Percentiles rank a stretch among this genome's conserved stretches.
Evolutionary conservation across 2,888 invertebrate genomes (phyloP).

Genomic region (Drosophila yooni): DNA sequence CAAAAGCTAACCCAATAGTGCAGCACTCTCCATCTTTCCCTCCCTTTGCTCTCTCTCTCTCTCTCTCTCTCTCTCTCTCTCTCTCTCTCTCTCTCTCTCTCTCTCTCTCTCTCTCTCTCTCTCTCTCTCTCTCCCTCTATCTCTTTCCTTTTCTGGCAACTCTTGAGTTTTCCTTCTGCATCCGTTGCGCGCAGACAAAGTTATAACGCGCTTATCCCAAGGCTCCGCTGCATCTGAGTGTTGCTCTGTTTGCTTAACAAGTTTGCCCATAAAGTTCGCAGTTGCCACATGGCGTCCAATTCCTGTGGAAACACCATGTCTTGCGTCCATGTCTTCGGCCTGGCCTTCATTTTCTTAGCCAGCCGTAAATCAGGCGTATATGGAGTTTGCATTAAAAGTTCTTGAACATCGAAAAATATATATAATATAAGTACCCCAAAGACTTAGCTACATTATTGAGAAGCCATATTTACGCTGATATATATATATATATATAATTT

Average conservation of each 20-base stretch:
- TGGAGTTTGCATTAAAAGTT: conserved; percentile 3
- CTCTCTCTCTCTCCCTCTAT: background rate
- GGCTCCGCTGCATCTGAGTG: conserved; percentile 33
- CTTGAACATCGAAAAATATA: background rate
- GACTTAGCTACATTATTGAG: background rate
- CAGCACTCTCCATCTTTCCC: background rate
- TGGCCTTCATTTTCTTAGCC: conserved; percentile 14
- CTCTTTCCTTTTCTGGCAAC: background rate
- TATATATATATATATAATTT: background rate
- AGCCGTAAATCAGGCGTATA: background rate
- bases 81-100: background rate
- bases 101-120: background rate
- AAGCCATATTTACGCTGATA: background rate
- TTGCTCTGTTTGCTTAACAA: conserved; percentile 72
- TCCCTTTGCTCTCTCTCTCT: no score
- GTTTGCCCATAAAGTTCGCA: conserved; percentile 69
- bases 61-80: background rate
- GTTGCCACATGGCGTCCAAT: conserved; percentile 43
- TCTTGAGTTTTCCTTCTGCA: conserved; percentile 1
- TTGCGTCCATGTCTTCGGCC: conserved; percentile 3
- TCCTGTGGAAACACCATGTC: conserved; percentile 19
- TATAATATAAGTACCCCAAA: background rate
- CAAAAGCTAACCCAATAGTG: conserved; percentile 19
- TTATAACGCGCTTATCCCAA: conserved; percentile 72
- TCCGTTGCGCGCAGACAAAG: conserved; percentile 39